A percentile compares a stretch with the other conserved stretches of the same genome.
Evolutionary conservation across 2,888 invertebrate species (phyloP).

Genomic region (Tetheella fluctuosa): DNA sequence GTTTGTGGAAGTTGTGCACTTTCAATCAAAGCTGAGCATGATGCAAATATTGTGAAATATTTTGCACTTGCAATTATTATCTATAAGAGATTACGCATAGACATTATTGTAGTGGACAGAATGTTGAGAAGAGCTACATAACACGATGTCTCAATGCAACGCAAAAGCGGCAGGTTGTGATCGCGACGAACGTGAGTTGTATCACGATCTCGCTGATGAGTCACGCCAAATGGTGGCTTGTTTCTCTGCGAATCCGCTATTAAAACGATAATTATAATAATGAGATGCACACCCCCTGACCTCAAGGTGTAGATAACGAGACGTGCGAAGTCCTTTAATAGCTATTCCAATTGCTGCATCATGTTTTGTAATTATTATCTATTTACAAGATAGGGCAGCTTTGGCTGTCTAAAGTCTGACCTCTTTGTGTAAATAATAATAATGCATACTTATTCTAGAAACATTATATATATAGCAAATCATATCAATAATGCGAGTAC

Average conservation of each 20-base stretch:
- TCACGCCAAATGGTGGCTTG: conserved; percentile 38
- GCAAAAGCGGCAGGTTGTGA: conserved; percentile 32
- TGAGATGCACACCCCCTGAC: conserved; percentile 59
- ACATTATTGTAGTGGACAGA: background rate
- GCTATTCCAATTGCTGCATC: conserved; percentile 42
- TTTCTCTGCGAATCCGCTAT: conserved; percentile 42
- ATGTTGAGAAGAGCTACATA: conserved; percentile 17
- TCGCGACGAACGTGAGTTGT: conserved; percentile 56
- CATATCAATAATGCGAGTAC: too few species aligned
- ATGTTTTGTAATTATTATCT: conserved; percentile 17
- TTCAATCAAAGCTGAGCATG: too few species aligned
- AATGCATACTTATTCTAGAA: background rate
- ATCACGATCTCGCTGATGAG: conserved; percentile 55
- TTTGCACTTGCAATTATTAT: too few species aligned
- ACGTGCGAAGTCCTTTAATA: conserved; percentile 59
- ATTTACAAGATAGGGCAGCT: background rate
- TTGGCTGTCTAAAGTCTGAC: background rate
- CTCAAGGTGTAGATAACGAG: conserved; percentile 54
- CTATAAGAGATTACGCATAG: too few species aligned
- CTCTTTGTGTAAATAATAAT: background rate
- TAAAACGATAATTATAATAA: conserved; percentile 51
- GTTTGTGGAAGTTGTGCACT: too few species aligned
- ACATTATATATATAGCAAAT: too few species aligned
- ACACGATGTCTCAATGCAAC: conserved; percentile 25
- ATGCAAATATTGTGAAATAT: too few species aligned